Evolutionary conservation across 2,888 invertebrate species (phyloP).

Genomic region (Eupithecia dodoneata): DNA sequence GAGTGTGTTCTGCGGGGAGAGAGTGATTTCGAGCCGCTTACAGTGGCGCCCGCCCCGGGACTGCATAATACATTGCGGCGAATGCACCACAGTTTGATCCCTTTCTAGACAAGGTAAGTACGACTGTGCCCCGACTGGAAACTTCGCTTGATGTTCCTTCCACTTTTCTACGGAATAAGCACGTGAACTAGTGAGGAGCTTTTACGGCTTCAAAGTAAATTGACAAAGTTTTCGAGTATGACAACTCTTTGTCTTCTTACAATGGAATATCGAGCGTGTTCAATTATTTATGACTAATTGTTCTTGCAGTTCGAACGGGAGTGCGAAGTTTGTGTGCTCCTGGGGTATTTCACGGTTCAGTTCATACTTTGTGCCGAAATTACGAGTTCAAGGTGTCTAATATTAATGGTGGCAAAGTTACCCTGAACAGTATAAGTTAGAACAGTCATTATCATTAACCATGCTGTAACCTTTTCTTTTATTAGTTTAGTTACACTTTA

Average conservation of each 20-base stretch:
- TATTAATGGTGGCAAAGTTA: conserved; percentile 38
- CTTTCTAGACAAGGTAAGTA: conserved; percentile 82
- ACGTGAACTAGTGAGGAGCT: conserved; percentile 74
- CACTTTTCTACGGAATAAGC: conserved; percentile 74
- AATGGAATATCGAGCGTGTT: conserved; percentile 74
- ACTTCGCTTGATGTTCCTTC: conserved; percentile 77
- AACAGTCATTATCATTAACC: conserved; percentile 13
- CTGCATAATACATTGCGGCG: conserved; percentile 83
- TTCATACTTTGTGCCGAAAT: conserved; percentile 51
- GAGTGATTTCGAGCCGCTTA: conserved; percentile 80
- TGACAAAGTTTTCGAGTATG: conserved; percentile 77
- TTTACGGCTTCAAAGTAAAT: conserved; percentile 74
- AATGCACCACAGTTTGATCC: conserved; percentile 83
- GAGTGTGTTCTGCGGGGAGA: conserved; percentile 65
- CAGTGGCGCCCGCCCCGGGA: conserved; percentile 67
- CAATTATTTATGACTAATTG: conserved; percentile 79
- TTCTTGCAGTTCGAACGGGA: conserved; percentile 61
- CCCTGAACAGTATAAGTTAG: conserved; percentile 23
- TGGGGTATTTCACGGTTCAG: conserved; percentile 52
- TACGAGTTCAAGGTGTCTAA: conserved; percentile 44
- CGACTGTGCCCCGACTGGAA: conserved; percentile 70
- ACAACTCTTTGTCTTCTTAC: conserved; percentile 76
- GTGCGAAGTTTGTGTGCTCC: conserved; percentile 49
- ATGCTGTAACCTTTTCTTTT: conserved; percentile 6
- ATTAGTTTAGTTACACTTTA: conserved; percentile 1